These are phyloP conservation scores for Antheraea yamamai DNA, from an alignment of 2,888 invertebrate genomes.

Conservation along the genomic window DNA sequence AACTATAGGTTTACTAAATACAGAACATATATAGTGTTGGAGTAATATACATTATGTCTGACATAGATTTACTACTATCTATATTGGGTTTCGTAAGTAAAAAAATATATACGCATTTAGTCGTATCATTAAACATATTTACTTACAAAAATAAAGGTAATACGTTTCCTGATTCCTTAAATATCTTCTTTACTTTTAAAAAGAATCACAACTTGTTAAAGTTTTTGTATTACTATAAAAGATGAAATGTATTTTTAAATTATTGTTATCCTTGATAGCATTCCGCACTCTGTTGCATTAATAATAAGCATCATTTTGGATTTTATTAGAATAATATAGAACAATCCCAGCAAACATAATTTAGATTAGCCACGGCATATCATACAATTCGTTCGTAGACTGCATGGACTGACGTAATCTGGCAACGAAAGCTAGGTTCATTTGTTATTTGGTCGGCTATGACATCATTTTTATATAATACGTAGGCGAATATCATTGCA, in stretches of 20 bases:
- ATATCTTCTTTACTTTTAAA: not conserved
- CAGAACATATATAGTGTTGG: no score
- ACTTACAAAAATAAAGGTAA: not conserved
- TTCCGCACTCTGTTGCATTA: not conserved
- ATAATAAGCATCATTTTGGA: not conserved
- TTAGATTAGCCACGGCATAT: constrained; percentile 25
- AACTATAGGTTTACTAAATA: no score
- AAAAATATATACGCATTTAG: no score
- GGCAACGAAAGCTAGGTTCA: constrained; percentile 51
- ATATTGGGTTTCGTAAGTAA: no score
- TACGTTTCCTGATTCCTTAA: not conserved
- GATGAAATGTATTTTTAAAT: not conserved
- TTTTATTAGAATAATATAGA: not conserved
- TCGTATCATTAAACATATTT: not conserved
- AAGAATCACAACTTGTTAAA: not conserved
- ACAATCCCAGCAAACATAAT: constrained; percentile 25
- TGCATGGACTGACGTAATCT: constrained; percentile 64
- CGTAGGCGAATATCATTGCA: not conserved
- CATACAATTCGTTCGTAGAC: constrained; percentile 3
- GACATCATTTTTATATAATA: constrained; percentile 45
- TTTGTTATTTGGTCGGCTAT: constrained; percentile 42
- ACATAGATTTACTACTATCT: no score
- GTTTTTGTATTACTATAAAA: not conserved
- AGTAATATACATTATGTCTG: no score
- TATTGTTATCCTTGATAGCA: not conserved